Evolutionary conservation across 2,888 invertebrate genomes (phyloP).

Genomic region (Acanthosoma haemorrhoidale): DNA sequence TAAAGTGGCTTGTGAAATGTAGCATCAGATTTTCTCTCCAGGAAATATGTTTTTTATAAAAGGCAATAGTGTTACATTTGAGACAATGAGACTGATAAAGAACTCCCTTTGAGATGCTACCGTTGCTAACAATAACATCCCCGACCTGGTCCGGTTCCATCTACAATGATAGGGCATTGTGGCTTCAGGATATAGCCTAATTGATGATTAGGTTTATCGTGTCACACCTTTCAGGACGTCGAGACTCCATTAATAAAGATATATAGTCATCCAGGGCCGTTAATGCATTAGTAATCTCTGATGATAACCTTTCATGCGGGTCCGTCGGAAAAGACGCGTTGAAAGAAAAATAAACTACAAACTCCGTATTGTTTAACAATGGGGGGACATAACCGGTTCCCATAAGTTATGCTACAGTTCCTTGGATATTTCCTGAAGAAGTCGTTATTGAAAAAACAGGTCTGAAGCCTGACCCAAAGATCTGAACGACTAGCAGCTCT

Average conservation of each 20-base stretch:
- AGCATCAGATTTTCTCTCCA: background rate
- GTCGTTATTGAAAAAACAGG: too few species aligned
- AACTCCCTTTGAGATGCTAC: background rate
- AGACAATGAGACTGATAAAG: background rate
- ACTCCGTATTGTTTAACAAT: too few species aligned
- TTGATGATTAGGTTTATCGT: background rate
- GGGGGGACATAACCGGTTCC: too few species aligned
- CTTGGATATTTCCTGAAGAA: too few species aligned
- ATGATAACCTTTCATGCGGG: background rate
- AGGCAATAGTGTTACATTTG: background rate
- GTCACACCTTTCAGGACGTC: background rate
- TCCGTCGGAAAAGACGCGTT: too few species aligned
- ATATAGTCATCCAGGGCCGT: background rate
- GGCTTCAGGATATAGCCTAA: background rate
- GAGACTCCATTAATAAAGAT: background rate
- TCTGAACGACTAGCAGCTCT: too few species aligned
- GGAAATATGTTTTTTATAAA: constrained; percentile 2
- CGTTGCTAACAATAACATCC: background rate
- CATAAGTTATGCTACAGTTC: too few species aligned
- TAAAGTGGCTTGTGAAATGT: background rate
- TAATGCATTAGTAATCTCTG: constrained; percentile 3
- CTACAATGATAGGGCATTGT: background rate
- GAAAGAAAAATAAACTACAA: too few species aligned
- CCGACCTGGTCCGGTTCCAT: background rate
- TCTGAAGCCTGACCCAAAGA: too few species aligned